Percentiles rank a stretch among this genome's conserved stretches.
These are phyloP conservation scores for Ptilorrhoa leucosticta DNA, from an alignment of 2,113 vertebrate genomes.

Conservation along the genomic window DNA sequence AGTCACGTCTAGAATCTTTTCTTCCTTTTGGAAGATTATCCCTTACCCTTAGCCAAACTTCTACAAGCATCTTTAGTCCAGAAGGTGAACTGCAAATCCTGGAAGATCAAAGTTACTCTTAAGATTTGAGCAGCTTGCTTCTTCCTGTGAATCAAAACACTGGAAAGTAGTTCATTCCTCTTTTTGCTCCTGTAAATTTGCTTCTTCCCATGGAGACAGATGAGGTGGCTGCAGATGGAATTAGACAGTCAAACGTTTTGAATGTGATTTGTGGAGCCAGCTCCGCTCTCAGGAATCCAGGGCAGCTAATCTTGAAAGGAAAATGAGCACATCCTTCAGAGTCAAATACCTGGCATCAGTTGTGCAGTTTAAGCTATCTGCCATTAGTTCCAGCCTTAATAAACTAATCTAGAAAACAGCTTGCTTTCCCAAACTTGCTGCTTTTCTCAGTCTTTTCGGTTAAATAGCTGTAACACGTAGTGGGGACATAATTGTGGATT, in stretches of 20 bases:
- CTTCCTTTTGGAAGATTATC: background rate
- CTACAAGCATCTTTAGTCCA: background rate
- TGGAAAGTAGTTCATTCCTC: background rate
- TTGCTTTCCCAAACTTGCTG: background rate
- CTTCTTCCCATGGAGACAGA: background rate
- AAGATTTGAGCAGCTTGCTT: background rate
- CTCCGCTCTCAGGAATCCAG: background rate
- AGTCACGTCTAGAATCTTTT: background rate
- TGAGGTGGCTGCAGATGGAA: slow-evolving; percentile 8
- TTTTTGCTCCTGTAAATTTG: background rate
- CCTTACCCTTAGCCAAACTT: background rate
- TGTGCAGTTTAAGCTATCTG: background rate
- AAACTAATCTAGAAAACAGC: slow-evolving; percentile 16
- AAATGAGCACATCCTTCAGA: background rate
- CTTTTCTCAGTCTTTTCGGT: background rate
- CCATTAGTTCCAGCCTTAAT: background rate
- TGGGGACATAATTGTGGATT: background rate
- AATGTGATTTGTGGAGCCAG: background rate
- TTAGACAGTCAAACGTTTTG: background rate
- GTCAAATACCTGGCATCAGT: background rate
- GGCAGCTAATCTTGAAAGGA: slow-evolving; percentile 15
- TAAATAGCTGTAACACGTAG: background rate
- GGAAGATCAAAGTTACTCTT: background rate
- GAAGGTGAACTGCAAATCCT: background rate
- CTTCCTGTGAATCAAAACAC: background rate